A percentile compares a stretch with the other conserved stretches of the same genome.
phyloP scores from a whole-genome alignment of 2,797 vertebrate species.

The Acrocephalus scirpaceus region DNA sequence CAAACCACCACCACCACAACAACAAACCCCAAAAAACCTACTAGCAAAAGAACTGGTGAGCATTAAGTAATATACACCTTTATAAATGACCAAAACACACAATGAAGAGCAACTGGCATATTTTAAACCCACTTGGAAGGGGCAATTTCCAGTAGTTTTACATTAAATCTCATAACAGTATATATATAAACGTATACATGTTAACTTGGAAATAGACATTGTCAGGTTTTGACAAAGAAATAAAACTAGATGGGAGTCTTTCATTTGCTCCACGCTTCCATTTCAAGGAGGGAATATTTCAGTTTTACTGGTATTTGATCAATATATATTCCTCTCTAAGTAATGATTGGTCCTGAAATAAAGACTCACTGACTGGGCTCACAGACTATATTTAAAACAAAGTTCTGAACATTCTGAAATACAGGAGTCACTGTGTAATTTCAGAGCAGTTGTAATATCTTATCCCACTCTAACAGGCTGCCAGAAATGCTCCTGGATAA shows the following conservation, averaged over 20 bases:
- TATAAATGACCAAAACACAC: not conserved
- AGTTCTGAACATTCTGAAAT: slow-evolving; percentile 70
- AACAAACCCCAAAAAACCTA: too few relatives aligned
- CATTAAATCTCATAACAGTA: not conserved
- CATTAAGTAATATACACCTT: not conserved
- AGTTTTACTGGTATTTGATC: not conserved
- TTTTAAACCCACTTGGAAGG: not conserved
- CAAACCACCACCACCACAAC: too few relatives aligned
- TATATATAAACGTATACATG: not conserved
- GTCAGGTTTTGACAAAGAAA: not conserved
- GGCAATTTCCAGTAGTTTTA: not conserved
- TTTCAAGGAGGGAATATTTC: not conserved
- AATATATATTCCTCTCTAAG: not conserved
- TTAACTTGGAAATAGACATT: not conserved
- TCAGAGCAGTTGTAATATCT: slow-evolving; percentile 55
- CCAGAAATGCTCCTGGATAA: slow-evolving; percentile 14
- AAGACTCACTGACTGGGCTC: not conserved
- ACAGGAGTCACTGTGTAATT: slow-evolving; percentile 42
- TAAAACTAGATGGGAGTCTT: not conserved
- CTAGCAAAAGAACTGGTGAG: not conserved
- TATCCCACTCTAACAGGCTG: not conserved
- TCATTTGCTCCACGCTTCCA: not conserved
- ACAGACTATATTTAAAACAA: slow-evolving; percentile 57
- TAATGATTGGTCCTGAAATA: slow-evolving; percentile 21
- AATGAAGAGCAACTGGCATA: not conserved